A percentile compares a stretch with the other conserved stretches of the same genome.
phyloP scores from a whole-genome alignment of 2,113 vertebrate genomes.

The Cyanoderma ruficeps region DNA sequence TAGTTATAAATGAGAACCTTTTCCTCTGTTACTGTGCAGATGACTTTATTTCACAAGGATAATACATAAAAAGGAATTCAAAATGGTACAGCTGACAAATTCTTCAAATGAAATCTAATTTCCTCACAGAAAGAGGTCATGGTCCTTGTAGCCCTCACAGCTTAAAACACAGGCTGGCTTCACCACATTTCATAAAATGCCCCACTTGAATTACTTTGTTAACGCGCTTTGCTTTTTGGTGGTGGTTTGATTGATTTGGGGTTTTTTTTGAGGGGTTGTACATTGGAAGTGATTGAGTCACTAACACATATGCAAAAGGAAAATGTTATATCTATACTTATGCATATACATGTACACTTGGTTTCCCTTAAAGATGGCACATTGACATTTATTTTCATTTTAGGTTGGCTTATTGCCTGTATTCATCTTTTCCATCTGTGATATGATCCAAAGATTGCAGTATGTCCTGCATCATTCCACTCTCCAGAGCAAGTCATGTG shows the following conservation, averaged over 20 bases:
- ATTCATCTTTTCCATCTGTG: not conserved
- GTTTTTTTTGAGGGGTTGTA: not conserved
- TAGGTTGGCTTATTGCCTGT: not conserved
- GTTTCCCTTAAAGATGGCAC: not conserved
- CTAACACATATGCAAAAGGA: not conserved
- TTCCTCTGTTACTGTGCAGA: not conserved
- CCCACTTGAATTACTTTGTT: not conserved
- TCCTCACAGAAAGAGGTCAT: not conserved
- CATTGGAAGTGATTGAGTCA: not conserved
- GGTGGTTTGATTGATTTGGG: not conserved
- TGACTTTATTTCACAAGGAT: not conserved
- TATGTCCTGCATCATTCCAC: not conserved
- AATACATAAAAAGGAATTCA: not conserved
- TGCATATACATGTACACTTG: not conserved
- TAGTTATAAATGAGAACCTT: not conserved
- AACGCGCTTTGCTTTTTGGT: not conserved
- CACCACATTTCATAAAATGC: accelerated
- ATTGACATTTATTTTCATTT: conserved; percentile 20
- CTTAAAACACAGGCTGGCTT: not conserved
- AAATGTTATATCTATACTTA: not conserved
- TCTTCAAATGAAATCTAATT: not conserved
- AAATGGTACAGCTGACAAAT: not conserved
- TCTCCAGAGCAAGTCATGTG: not conserved
- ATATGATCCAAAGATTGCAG: not conserved
- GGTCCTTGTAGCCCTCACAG: not conserved